Percentiles rank a stretch among this genome's conserved stretches.
Conservation (phyloP, 2,888 invertebrate genomes). For the Hypolimnas misippus region DNA sequence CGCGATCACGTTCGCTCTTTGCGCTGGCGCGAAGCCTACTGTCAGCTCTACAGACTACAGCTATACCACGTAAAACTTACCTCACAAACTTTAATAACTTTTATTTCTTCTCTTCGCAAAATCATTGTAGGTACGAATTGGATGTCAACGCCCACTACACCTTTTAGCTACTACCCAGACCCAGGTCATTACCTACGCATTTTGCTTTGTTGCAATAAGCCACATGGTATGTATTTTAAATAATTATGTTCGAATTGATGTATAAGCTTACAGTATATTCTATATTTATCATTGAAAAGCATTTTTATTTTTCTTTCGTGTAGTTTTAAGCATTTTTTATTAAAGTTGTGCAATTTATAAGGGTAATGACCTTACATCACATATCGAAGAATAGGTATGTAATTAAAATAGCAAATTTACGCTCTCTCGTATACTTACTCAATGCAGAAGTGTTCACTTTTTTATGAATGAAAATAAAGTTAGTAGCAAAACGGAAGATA, state of each 20-base stretch:
- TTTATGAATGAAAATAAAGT: no score
- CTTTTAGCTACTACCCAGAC: constrained; percentile 61
- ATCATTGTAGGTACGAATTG: constrained; percentile 69
- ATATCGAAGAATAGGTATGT: no score
- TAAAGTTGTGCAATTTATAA: background rate
- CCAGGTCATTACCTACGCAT: constrained; percentile 67
- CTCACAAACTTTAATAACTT: constrained; percentile 56
- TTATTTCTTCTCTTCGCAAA: constrained; percentile 75
- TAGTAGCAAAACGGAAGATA: no score
- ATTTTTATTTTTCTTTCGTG: background rate
- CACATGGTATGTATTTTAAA: constrained; percentile 30
- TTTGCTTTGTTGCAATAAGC: constrained; percentile 51
- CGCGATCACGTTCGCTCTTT: constrained; percentile 63
- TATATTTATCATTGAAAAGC: no score
- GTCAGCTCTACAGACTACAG: constrained; percentile 45
- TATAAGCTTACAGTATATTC: background rate
- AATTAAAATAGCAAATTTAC: background rate
- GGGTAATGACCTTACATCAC: constrained; percentile 10
- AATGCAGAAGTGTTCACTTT: no score
- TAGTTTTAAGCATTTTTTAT: background rate
- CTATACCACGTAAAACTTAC: constrained; percentile 50
- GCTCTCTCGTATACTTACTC: no score
- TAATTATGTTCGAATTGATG: background rate
- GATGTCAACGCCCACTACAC: constrained; percentile 74
- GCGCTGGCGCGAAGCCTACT: constrained; percentile 72